These are phyloP conservation scores for Paramormyrops hopkinsi DNA, from an alignment of 2,797 vertebrate genomes.

Conservation along the genomic window DNA sequence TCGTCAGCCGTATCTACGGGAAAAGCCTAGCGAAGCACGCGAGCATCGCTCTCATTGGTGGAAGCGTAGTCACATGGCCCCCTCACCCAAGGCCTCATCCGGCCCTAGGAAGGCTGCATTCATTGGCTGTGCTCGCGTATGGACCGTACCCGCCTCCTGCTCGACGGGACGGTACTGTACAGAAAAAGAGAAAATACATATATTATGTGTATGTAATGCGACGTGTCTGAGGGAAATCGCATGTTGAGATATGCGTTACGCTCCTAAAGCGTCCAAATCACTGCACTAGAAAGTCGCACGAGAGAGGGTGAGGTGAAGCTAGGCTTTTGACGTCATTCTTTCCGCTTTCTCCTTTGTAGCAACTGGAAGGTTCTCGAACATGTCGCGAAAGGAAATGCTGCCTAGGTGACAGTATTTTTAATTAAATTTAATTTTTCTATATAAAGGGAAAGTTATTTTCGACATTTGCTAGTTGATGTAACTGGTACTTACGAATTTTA, in stretches of 20 bases:
- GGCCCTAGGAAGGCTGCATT: slow-evolving; percentile 51
- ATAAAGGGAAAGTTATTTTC: not conserved
- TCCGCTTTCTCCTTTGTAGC: slow-evolving; percentile 61
- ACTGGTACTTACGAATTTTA: not conserved
- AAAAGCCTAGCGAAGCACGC: slow-evolving; percentile 65
- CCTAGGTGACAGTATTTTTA: not conserved
- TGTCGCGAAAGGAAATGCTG: slow-evolving; percentile 27
- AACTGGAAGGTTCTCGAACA: slow-evolving; percentile 65
- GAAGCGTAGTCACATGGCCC: slow-evolving; percentile 46
- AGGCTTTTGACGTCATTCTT: slow-evolving; percentile 69
- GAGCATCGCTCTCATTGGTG: slow-evolving; percentile 12
- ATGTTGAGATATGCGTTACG: not conserved
- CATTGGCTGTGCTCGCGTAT: slow-evolving; percentile 49
- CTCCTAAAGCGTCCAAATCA: not conserved
- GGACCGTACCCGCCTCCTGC: slow-evolving; percentile 35
- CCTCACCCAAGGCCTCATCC: slow-evolving; percentile 35
- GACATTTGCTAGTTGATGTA: not conserved
- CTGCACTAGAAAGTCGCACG: not conserved
- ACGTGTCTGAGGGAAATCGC: not conserved
- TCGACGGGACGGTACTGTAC: not conserved
- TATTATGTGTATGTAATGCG: slow-evolving; percentile 7
- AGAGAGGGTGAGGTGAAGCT: slow-evolving; percentile 30
- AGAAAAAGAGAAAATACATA: slow-evolving; percentile 11
- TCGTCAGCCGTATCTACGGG: slow-evolving; percentile 59
- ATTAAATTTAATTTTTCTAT: not conserved